Percentiles rank a stretch among this genome's conserved stretches.
Evolutionary conservation across 2,797 vertebrate species (phyloP).

Genomic region (Enteromius mattozi): DNA sequence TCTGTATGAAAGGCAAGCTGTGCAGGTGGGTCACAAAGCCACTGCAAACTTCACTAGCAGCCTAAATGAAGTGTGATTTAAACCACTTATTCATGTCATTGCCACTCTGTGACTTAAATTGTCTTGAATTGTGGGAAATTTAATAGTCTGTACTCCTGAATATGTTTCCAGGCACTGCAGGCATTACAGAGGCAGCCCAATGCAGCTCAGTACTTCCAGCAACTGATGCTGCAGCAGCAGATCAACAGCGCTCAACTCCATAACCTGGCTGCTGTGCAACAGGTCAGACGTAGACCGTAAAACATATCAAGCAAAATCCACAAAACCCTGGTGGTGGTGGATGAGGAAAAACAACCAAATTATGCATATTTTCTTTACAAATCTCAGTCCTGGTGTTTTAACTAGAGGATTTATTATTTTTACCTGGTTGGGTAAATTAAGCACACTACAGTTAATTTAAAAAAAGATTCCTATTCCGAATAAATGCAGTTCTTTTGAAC

Average conservation of each 20-base stretch:
- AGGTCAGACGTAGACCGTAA: constrained; percentile 77
- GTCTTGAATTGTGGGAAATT: neutral
- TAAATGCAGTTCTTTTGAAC: neutral
- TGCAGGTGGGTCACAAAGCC: constrained; percentile 83
- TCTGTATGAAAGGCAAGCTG: constrained; percentile 95
- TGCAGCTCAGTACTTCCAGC: constrained; percentile 97
- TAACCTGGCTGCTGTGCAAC: constrained; percentile 95
- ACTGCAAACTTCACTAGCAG: neutral
- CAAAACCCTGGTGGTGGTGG: no score
- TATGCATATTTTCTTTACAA: neutral
- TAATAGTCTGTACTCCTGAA: constrained; percentile 20
- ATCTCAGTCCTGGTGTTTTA: neutral
- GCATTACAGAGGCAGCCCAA: constrained; percentile 96
- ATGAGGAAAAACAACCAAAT: neutral
- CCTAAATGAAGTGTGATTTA: neutral
- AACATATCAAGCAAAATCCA: neutral
- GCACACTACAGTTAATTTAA: neutral
- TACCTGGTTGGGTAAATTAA: neutral
- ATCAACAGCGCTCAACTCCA: constrained; percentile 95
- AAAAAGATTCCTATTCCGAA: neutral
- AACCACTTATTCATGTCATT: neutral
- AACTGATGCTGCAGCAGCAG: constrained; percentile 98
- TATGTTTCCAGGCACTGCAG: constrained; percentile 87
- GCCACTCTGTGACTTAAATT: neutral
- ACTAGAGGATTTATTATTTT: neutral